Conservation (phyloP, 2,797 vertebrate genomes). For the Gambelia wislizenii region DNA sequence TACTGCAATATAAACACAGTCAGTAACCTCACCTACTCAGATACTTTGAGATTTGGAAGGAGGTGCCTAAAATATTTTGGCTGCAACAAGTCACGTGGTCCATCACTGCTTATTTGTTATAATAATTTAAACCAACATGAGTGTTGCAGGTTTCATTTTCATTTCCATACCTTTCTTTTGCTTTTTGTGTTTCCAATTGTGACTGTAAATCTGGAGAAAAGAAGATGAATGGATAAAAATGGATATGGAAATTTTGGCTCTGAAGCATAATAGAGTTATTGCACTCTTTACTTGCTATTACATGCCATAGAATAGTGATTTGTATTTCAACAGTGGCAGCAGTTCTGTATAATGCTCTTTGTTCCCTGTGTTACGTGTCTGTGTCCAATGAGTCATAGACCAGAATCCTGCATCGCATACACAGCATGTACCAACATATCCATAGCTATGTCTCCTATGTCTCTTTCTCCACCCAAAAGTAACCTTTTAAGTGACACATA, state of each 20-base stretch:
- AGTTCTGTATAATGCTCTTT: neutral
- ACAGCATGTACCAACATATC: too few relatives aligned
- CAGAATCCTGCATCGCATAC: too few relatives aligned
- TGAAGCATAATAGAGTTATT: neutral
- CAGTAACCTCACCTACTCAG: neutral
- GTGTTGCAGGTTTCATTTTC: conserved; percentile 4
- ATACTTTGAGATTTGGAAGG: neutral
- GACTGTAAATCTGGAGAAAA: neutral
- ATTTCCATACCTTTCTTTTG: neutral
- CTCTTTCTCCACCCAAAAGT: too few relatives aligned
- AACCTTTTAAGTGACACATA: too few relatives aligned
- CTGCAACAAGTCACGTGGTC: neutral
- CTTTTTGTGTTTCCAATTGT: conserved; percentile 27
- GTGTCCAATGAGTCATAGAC: conserved; percentile 16
- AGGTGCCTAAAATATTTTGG: neutral
- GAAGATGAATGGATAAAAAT: neutral
- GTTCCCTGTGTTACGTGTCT: conserved; percentile 8
- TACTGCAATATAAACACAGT: neutral
- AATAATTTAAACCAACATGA: conserved; percentile 24
- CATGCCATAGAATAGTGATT: neutral
- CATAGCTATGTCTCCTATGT: too few relatives aligned
- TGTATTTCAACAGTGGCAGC: conserved; percentile 26
- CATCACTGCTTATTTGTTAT: neutral
- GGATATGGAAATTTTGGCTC: neutral
- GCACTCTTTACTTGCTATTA: neutral